A percentile compares a stretch with the other conserved stretches of the same genome.
These are phyloP conservation scores for Oreochromis niloticus DNA, from an alignment of 2,113 vertebrate species.

Conservation along the genomic window DNA sequence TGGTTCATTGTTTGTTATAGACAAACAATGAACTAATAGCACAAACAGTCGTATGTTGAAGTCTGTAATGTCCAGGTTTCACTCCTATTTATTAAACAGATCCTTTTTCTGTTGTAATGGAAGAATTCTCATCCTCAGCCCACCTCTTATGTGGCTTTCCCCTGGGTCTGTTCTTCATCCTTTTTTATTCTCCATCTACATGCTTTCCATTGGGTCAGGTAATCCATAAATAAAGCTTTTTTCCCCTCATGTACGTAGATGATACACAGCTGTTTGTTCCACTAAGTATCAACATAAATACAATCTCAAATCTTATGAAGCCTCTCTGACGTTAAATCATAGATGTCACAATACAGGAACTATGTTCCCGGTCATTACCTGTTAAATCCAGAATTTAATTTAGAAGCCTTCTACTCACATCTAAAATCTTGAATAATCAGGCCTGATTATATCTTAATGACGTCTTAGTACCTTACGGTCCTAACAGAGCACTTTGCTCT, in stretches of 20 bases:
- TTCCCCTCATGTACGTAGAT: background rate
- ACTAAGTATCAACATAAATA: background rate
- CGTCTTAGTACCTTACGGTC: background rate
- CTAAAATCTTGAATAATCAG: background rate
- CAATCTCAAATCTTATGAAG: background rate
- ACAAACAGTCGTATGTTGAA: background rate
- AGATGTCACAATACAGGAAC: background rate
- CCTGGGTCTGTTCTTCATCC: background rate
- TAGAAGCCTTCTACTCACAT: background rate
- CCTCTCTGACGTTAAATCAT: background rate
- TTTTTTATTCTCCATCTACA: background rate
- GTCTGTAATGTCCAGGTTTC: background rate
- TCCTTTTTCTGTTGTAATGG: background rate
- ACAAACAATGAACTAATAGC: background rate
- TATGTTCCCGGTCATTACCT: background rate
- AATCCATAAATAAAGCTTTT: background rate
- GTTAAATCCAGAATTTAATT: background rate
- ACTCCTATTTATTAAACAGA: background rate
- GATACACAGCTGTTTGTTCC: background rate
- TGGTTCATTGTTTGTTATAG: background rate
- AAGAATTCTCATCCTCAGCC: background rate
- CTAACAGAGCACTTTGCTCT: background rate
- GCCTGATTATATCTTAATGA: background rate
- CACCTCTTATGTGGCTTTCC: background rate
- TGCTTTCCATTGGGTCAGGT: background rate